These are phyloP conservation scores for Aleadryas rufinucha DNA, from an alignment of 2,113 vertebrate species.

Conservation along the genomic window DNA sequence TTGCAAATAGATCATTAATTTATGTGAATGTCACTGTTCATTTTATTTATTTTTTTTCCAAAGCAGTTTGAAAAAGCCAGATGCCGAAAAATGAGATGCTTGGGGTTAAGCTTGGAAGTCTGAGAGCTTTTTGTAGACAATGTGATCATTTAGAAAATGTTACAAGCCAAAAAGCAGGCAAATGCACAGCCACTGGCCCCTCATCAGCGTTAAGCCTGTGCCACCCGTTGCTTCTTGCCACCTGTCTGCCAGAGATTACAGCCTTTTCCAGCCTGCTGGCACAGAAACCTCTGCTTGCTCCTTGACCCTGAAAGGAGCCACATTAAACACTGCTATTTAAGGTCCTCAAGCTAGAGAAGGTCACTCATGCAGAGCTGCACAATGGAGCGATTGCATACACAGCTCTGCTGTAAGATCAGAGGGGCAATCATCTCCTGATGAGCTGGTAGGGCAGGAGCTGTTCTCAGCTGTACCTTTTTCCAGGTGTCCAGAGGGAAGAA, in stretches of 20 bases:
- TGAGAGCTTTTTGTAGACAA: not conserved
- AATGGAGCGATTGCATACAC: no score
- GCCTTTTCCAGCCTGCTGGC: not conserved
- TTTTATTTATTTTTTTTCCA: not conserved
- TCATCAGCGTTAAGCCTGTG: not conserved
- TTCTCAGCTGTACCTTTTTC: not conserved
- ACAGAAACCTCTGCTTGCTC: not conserved
- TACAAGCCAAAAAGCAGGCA: not conserved
- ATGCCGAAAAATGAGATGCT: not conserved
- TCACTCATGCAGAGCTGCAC: not conserved
- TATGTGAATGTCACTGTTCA: not conserved
- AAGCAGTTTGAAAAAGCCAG: not conserved
- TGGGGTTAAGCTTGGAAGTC: not conserved
- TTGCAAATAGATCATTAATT: constrained; percentile 39
- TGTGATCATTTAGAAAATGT: not conserved
- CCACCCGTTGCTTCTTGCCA: not conserved
- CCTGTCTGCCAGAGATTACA: not conserved
- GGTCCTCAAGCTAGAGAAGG: not conserved
- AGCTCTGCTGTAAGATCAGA: not conserved
- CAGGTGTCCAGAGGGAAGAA: not conserved
- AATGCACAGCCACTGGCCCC: not conserved
- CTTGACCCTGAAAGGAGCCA: not conserved
- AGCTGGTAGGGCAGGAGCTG: not conserved
- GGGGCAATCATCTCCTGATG: fast-evolving
- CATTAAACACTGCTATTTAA: not conserved